Conservation (phyloP, 1,140 invertebrate genomes). For the Anthonomus grandis region DNA sequence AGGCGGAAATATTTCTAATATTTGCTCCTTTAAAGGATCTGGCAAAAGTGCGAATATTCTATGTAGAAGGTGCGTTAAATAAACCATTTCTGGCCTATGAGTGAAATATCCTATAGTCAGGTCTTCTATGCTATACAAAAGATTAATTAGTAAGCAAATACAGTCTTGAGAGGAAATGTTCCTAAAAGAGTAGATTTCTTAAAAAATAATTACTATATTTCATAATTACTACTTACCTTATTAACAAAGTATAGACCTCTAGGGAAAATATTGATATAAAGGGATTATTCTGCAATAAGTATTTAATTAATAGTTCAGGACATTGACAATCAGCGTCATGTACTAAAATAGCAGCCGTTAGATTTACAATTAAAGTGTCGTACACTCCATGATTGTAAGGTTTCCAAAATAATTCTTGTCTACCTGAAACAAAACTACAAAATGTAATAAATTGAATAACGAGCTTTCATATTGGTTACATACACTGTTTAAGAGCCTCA, state of each 20-base stretch:
- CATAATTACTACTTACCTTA: constrained; percentile 1
- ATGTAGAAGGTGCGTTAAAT: constrained; percentile 5
- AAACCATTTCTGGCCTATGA: constrained; percentile 8
- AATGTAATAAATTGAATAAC: background rate
- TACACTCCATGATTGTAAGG: background rate
- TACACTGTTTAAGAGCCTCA: background rate
- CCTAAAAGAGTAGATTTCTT: constrained; percentile 1
- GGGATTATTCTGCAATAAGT: constrained; percentile 10
- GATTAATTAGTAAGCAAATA: constrained; percentile 7
- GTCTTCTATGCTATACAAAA: constrained; percentile 11
- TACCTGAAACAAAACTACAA: background rate
- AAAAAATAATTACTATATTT: background rate
- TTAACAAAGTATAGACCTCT: constrained; percentile 8
- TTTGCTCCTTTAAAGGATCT: constrained; percentile 6
- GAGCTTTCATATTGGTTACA: background rate
- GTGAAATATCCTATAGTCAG: constrained; percentile 7
- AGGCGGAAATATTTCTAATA: constrained; percentile 9
- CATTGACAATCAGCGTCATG: constrained; percentile 1
- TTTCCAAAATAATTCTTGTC: background rate
- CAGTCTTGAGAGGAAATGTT: constrained; percentile 7
- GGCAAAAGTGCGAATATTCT: constrained; percentile 10
- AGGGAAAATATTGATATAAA: constrained; percentile 1
- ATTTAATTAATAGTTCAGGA: constrained; percentile 1
- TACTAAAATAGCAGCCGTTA: constrained; percentile 6
- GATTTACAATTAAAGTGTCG: constrained; percentile 8